A percentile compares a stretch with the other conserved stretches of the same genome.
Conservation (phyloP, 2,888 invertebrate genomes). For the Tetragnatha montana region DNA sequence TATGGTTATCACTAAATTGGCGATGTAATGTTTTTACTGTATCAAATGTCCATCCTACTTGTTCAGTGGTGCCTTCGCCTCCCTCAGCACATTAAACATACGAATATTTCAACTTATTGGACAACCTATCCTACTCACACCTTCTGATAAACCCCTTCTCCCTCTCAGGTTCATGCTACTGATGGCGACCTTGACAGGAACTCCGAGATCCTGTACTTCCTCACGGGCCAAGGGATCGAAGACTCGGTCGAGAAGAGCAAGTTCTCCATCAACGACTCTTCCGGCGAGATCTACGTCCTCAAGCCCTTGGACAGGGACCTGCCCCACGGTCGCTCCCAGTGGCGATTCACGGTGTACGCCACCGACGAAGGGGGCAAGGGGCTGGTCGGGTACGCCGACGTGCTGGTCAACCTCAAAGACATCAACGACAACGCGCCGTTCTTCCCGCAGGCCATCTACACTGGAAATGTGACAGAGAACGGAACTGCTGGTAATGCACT, state of each 20-base stretch:
- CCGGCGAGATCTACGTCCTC: constrained; percentile 94
- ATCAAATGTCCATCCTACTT: no score
- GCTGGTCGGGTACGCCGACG: constrained; percentile 95
- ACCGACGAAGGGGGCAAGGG: constrained; percentile 97
- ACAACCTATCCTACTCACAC: no score
- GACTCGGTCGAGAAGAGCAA: constrained; percentile 95
- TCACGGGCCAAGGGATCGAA: constrained; percentile 96
- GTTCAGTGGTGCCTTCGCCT: no score
- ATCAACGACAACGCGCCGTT: constrained; percentile 83
- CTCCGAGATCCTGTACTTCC: constrained; percentile 95
- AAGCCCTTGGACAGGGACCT: constrained; percentile 98
- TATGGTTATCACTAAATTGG: no score
- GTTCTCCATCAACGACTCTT: constrained; percentile 95
- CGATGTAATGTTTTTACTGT: no score
- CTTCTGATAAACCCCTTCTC: neutral
- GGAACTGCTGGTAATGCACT: constrained; percentile 76
- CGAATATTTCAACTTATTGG: no score
- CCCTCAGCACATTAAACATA: no score
- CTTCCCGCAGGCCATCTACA: constrained; percentile 73
- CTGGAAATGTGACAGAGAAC: constrained; percentile 73
- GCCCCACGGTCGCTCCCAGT: constrained; percentile 94
- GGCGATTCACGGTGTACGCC: constrained; percentile 96
- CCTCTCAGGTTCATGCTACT: constrained; percentile 90
- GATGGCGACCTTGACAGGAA: constrained; percentile 96
- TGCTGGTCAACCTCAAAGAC: constrained; percentile 96